Evolutionary conservation across 2,888 invertebrate species (phyloP).

Genomic region (Lasioglossum morio): DNA sequence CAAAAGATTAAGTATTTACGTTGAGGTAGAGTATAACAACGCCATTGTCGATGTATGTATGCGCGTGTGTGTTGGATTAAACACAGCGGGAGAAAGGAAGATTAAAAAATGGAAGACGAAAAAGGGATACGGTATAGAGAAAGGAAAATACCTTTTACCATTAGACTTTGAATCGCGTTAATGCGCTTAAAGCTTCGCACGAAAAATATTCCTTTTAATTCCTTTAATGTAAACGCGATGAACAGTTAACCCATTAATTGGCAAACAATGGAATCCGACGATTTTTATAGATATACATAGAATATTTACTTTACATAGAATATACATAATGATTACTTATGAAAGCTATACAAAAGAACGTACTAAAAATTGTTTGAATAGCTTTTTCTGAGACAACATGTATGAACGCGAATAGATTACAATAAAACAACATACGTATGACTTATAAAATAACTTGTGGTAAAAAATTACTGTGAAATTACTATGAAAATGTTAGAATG

Average conservation of each 20-base stretch:
- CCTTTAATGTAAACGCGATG: constrained; percentile 29
- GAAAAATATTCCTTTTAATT: constrained; percentile 35
- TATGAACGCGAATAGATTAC: neutral
- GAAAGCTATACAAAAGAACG: neutral
- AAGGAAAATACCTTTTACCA: constrained; percentile 42
- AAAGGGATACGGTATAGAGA: constrained; percentile 41
- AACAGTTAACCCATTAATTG: neutral
- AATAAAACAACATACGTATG: neutral
- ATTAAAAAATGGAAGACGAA: constrained; percentile 36
- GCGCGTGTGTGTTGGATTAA: constrained; percentile 80
- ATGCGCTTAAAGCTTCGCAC: constrained; percentile 52
- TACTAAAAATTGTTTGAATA: neutral
- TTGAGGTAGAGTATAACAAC: constrained; percentile 22
- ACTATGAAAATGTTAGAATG: neutral
- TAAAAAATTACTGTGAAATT: neutral
- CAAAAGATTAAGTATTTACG: constrained; percentile 58
- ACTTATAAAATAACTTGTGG: neutral
- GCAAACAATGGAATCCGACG: neutral
- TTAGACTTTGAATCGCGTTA: constrained; percentile 45
- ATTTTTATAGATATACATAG: neutral
- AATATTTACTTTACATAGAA: too few relatives aligned
- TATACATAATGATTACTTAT: neutral
- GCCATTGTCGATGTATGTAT: constrained; percentile 75
- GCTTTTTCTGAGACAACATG: neutral
- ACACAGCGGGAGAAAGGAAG: constrained; percentile 73